Conservation (phyloP, 2,113 vertebrate species). For the Sebastes schlegelii region DNA sequence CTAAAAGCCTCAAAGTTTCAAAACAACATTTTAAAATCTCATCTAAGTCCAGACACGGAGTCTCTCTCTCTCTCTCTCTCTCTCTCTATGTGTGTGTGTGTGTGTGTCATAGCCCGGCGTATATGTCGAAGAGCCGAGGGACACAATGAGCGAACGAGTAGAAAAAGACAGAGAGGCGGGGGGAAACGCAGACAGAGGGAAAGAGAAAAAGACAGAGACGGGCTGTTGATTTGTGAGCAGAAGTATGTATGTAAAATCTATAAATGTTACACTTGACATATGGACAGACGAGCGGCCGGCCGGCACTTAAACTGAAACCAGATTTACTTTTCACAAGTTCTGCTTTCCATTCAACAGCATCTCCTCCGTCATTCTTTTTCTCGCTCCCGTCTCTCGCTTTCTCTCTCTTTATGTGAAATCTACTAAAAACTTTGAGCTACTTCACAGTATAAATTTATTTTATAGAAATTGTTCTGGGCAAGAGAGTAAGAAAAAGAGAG, state of each 20-base stretch:
- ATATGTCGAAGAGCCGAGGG: slow-evolving; percentile 11
- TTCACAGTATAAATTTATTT: slow-evolving; percentile 44
- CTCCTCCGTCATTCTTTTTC: slow-evolving; percentile 35
- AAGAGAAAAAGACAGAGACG: slow-evolving; percentile 11
- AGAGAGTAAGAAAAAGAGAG: slow-evolving; percentile 1
- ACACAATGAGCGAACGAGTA: slow-evolving; percentile 24
- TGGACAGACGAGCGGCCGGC: slow-evolving; percentile 35
- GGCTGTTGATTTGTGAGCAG: slow-evolving; percentile 61
- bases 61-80: slow-evolving; percentile 7
- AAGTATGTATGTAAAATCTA: slow-evolving; percentile 55
- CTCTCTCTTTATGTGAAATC: slow-evolving; percentile 45
- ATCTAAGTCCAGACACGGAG: slow-evolving; percentile 52
- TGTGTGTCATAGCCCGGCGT: neutral
- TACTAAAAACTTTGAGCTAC: slow-evolving; percentile 49
- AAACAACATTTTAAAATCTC: slow-evolving; percentile 68
- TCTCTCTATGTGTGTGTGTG: slow-evolving; percentile 1
- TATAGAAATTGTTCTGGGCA: slow-evolving; percentile 46
- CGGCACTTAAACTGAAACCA: slow-evolving; percentile 63
- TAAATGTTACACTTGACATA: slow-evolving; percentile 59
- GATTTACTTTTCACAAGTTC: slow-evolving; percentile 59
- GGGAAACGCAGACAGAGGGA: slow-evolving; percentile 1
- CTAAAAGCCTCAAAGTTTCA: slow-evolving; percentile 65
- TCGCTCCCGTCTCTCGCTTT: neutral
- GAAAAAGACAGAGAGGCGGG: slow-evolving; percentile 9
- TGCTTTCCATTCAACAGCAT: slow-evolving; percentile 41